Percentiles rank a stretch among this genome's conserved stretches.
These are phyloP conservation scores for Engraulis encrasicolus DNA, from an alignment of 2,113 vertebrate genomes.

Conservation along the genomic window DNA sequence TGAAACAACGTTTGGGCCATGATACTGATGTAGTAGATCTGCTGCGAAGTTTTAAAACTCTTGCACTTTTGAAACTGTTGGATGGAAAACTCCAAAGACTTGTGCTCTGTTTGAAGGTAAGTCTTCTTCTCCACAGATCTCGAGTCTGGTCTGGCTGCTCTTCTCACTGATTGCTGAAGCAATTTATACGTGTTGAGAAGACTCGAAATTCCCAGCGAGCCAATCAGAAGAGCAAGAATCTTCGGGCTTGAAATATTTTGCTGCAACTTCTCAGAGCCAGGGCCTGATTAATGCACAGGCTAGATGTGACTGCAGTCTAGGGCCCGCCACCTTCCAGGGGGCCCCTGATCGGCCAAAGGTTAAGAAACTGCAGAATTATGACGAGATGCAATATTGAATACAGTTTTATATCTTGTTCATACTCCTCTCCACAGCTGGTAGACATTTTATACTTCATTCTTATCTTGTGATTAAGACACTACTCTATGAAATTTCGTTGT, in stretches of 20 bases:
- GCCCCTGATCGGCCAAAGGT: too few species aligned
- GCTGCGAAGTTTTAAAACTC: background rate
- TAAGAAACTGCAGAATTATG: too few species aligned
- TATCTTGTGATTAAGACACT: too few species aligned
- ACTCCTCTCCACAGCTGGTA: too few species aligned
- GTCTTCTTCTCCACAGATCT: background rate
- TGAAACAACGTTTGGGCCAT: background rate
- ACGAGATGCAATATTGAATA: too few species aligned
- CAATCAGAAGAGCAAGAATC: slow-evolving; percentile 33
- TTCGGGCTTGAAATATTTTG: background rate
- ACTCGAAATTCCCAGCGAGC: background rate
- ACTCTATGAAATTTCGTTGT: too few species aligned
- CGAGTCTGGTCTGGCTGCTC: background rate
- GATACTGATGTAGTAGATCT: background rate
- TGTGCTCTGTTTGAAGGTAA: background rate
- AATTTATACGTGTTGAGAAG: background rate
- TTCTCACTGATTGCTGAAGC: background rate
- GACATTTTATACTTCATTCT: too few species aligned
- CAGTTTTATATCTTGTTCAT: too few species aligned
- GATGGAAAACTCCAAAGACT: background rate
- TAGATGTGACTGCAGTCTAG: too few species aligned
- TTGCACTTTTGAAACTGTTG: background rate
- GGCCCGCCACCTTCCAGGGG: too few species aligned
- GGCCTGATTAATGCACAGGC: too few species aligned
- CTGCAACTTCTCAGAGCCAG: too few species aligned